A percentile compares a stretch with the other conserved stretches of the same genome.
Evolutionary conservation across 2,888 invertebrate species (phyloP).

Genomic region (Tenthredo notha): DNA sequence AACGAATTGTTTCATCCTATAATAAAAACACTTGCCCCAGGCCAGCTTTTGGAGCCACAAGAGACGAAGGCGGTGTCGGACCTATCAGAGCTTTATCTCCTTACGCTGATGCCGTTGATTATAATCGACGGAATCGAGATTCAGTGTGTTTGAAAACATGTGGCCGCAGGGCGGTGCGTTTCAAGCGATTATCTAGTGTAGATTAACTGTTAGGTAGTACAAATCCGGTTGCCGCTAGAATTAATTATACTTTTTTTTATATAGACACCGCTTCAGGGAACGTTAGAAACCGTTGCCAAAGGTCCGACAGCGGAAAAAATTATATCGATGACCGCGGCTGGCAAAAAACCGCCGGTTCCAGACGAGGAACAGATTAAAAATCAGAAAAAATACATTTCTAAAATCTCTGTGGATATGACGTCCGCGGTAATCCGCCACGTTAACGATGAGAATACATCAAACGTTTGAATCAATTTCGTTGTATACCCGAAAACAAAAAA

Average conservation of each 20-base stretch:
- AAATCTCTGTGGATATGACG: conserved; percentile 4
- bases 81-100: conserved; percentile 5
- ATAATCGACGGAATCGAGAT: neutral
- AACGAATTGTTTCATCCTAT: conserved; percentile 1
- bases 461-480: neutral
- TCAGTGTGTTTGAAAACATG: neutral
- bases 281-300: neutral
- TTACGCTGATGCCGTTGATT: conserved; percentile 16
- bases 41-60: conserved; percentile 48
- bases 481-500: neutral
- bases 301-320: conserved; percentile 36
- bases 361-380: neutral
- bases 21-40: conserved; percentile 12
- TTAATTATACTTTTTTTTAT: neutral
- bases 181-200: neutral
- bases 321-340: conserved; percentile 32
- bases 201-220: neutral
- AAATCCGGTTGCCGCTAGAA: neutral
- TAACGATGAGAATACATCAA: neutral
- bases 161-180: conserved; percentile 7
- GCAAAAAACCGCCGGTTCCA: conserved; percentile 15
- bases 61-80: conserved; percentile 42
- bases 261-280: neutral
- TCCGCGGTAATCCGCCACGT: neutral
- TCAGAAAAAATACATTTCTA: neutral